These are phyloP conservation scores for Lepidostoma basale DNA, from an alignment of 1,140 invertebrate species.

Conservation along the genomic window DNA sequence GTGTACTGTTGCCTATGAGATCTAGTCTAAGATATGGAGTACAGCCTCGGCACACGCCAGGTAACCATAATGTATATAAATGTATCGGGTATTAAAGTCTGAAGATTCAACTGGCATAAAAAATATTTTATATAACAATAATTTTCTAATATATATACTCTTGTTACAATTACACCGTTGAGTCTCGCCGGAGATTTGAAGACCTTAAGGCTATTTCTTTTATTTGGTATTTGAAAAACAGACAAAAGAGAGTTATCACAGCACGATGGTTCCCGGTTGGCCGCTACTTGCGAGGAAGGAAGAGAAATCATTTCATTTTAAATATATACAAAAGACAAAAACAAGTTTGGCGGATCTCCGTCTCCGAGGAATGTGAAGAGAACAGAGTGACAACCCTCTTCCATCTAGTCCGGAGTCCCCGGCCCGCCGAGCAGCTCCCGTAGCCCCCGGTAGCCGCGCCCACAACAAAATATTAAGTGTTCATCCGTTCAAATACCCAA, in stretches of 20 bases:
- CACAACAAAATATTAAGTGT: no score
- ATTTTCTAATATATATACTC: conserved; percentile 15
- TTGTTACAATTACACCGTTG: background rate
- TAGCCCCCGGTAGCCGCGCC: no score
- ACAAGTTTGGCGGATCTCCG: background rate
- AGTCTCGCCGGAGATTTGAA: background rate
- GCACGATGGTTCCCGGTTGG: background rate
- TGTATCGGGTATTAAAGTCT: conserved; percentile 8
- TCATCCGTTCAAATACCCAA: no score
- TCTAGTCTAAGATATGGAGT: conserved; percentile 18
- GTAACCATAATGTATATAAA: conserved; percentile 16
- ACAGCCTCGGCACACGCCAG: background rate
- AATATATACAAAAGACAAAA: conserved; percentile 11
- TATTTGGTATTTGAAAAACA: conserved; percentile 19
- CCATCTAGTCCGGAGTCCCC: no score
- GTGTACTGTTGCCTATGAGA: conserved; percentile 1
- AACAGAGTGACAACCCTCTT: background rate
- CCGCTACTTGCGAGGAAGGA: no score
- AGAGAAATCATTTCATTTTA: background rate
- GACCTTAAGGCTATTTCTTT: conserved; percentile 2
- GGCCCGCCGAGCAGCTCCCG: no score
- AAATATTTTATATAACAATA: conserved; percentile 21
- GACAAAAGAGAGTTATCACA: background rate
- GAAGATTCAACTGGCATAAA: conserved; percentile 21
- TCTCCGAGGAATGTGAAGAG: conserved; percentile 8